phyloP scores from a whole-genome alignment of 2,888 invertebrate species.

The Zonitis immaculata region DNA sequence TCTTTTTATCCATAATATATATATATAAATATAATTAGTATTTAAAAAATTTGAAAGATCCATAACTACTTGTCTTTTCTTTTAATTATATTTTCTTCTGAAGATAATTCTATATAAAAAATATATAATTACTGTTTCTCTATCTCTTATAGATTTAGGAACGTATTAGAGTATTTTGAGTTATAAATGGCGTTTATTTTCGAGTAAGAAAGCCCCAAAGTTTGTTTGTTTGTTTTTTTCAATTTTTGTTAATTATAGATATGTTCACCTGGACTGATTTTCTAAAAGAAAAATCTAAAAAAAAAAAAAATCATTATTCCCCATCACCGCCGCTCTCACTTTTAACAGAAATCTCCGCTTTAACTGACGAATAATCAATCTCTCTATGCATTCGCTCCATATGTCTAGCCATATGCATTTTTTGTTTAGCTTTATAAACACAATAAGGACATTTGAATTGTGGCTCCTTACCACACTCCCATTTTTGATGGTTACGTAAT shows the following conservation, averaged over 20 bases:
- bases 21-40: too few relatives aligned
- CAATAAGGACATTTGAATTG: conserved; percentile 80
- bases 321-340: conserved; percentile 28
- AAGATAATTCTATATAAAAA: not conserved
- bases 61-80: conserved; percentile 4
- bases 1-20: not conserved
- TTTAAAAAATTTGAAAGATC: not conserved
- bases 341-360: conserved; percentile 38
- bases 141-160: conserved; percentile 15
- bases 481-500: conserved; percentile 76
- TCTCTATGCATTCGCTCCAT: conserved; percentile 76
- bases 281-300: not conserved
- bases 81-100: not conserved
- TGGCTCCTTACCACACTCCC: conserved; percentile 82
- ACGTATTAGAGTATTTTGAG: conserved; percentile 20
- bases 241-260: not conserved
- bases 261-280: not conserved
- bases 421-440: conserved; percentile 78
- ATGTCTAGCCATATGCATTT: conserved; percentile 78
- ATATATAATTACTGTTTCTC: conserved; percentile 11
- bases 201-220: not conserved
- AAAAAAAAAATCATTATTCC: conserved; percentile 3
- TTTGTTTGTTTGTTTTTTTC: too few relatives aligned
- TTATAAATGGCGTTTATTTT: conserved; percentile 16
- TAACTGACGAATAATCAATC: conserved; percentile 44